Evolutionary conservation across 2,113 vertebrate genomes (phyloP).

Genomic region (Nyctereutes procyonoides): DNA sequence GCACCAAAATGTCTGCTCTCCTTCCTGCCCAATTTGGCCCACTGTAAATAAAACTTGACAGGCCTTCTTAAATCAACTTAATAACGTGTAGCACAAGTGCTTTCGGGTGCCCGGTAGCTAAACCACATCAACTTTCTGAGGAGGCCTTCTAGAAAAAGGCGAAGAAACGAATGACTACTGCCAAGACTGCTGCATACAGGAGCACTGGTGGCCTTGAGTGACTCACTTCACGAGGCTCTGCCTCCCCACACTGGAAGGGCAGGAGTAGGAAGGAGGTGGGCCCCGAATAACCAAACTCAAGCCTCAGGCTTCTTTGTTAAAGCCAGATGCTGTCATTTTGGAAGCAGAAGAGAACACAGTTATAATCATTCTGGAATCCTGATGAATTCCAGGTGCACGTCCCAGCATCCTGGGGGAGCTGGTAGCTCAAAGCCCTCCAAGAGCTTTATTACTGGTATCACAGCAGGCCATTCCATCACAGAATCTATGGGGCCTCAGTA

Average conservation of each 20-base stretch:
- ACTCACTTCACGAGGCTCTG: background rate
- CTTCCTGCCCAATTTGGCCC: conserved; percentile 61
- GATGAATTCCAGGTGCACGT: conserved; percentile 44
- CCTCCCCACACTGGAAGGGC: background rate
- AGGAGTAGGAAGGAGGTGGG: background rate
- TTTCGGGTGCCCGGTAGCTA: conserved; percentile 67
- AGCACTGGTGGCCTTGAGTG: conserved; percentile 50
- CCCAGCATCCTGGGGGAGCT: background rate
- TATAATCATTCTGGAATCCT: conserved; percentile 32
- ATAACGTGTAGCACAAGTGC: conserved; percentile 11
- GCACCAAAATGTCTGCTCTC: conserved; percentile 60
- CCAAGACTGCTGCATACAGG: conserved; percentile 1
- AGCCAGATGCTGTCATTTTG: conserved; percentile 46
- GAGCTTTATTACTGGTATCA: background rate
- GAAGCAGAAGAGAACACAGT: conserved; percentile 52
- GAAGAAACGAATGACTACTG: background rate
- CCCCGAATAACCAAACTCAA: conserved; percentile 13
- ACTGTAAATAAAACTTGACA: conserved; percentile 66
- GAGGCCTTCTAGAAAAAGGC: conserved; percentile 34
- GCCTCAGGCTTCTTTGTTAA: conserved; percentile 12
- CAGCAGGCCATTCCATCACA: background rate
- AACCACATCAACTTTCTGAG: conserved; percentile 49
- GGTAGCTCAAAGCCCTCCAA: background rate
- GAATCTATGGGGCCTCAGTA: background rate
- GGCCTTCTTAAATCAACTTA: conserved; percentile 62